Conservation (phyloP, 2,113 vertebrate species). For the Carettochelys insculpta region DNA sequence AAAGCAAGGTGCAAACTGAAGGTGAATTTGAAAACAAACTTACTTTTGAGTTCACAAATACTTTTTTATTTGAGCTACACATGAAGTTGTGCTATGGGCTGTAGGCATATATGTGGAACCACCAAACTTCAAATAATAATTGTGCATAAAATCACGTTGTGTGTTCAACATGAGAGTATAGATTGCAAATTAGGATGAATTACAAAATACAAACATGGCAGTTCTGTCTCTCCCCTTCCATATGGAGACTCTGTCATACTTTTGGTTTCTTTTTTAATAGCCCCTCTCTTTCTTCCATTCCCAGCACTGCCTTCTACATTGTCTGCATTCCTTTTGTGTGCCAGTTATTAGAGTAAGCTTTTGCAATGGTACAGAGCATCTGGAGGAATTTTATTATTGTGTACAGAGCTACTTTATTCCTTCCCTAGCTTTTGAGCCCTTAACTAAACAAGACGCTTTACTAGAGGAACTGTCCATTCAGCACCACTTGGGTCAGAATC, state of each 20-base stretch:
- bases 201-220: neutral
- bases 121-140: neutral
- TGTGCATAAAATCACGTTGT: neutral
- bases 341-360: neutral
- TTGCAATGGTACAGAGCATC: neutral
- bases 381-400: neutral
- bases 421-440: neutral
- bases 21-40: accelerated
- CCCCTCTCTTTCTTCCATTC: neutral
- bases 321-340: neutral
- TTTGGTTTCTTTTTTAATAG: neutral
- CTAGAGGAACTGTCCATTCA: conserved; percentile 72
- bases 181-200: neutral
- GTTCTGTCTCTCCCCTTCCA: neutral
- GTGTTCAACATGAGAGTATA: neutral
- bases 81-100: accelerated
- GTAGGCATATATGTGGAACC: neutral
- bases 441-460: neutral
- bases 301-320: neutral
- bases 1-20: accelerated
- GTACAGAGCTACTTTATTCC: neutral
- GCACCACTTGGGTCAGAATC: neutral
- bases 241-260: neutral
- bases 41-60: neutral
- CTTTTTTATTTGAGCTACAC: neutral